Evolutionary conservation across 2,797 vertebrate genomes (phyloP), one percentile per base, ranked within the genome.

Genomic region (Sebastes vulpes): DNA sequence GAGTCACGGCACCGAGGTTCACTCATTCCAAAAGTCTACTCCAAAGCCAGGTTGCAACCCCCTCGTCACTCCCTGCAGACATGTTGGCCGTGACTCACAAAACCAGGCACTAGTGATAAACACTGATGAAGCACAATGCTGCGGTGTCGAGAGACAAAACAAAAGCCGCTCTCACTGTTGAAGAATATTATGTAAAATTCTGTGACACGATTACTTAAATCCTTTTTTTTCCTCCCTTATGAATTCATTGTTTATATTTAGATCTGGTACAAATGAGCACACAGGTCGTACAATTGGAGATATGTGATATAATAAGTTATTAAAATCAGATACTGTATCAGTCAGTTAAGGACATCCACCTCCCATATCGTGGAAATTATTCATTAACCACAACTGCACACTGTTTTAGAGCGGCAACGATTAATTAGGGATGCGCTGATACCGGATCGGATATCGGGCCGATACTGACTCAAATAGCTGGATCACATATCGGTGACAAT

Each of bases 1-100:
- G 84, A 91, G 48, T 88, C 84, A 89, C 9, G 0, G 35, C 32
- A 35, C 5, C 20, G 35, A 77, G 32, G 65, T 79, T 68, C 23
- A 59, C 54, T 73, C 66, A 29, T 66, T 73, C 46, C 65, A 48
- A 65, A 53, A 60, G 52, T 72, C 64, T 56, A 10, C 32, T 82
- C n/a, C 23, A 58, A 72, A 84, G 52, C 48, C 52, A 52, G 16
- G 61, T 53, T 79, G 21, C 42, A 58, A 57, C 66, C 61, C 50
- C 11, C 48, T 64, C 53, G 65, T 76, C 29, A 67, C 28, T 84
- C 66, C 60, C 23, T 38, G 56, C 9, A 10, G 56, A 81, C 16
- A 21, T 60, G 52, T 81, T 25, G 35, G 21, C 58, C 56, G 29
- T 84, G 69, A 83, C 63, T 83, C 82, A 84, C 21, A 48, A 32